Evolutionary conservation across 2,797 vertebrate species (phyloP), one percentile per base, ranked within the genome.

Genomic region (Rhadinocentrus ornatus): DNA sequence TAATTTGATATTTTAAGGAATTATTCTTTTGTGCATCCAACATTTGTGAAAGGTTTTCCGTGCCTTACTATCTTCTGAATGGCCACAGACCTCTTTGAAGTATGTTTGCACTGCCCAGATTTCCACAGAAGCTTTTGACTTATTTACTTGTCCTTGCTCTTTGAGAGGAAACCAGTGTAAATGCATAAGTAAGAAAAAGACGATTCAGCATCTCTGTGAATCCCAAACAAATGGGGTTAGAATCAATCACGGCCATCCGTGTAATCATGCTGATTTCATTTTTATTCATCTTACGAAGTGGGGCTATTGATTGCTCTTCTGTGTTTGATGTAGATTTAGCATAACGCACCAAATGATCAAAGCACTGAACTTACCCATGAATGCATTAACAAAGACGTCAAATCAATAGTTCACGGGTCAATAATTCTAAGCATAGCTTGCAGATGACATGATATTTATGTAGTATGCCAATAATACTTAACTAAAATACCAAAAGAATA

Each of bases 321-420:
- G 78, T 80, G 87, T 91, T 89, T 90, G 83, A 90, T 90, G 86
- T 88, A 88, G 89, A 90, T 90, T 91, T 85, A 86, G 78, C 78
- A 87, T 76, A 88, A 81, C 57, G 66, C 59, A 73, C 81, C 66
- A 60, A 83, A 75, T 86, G 89, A 93, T 93, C 91, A 93, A 92
- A 92, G 92, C 55, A 2, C 71, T 57, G 60, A 87, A 88, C 87
- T 90, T 87, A 74, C 73, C 77, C 75, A 78, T 82, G 88, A 93
- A 91, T 88, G 82, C 86, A 88, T 77, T 82, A 91, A 91, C 90
- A 90, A 89, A 91, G 88, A 91, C 80, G 83, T 71, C 75, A 82
- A 86, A 93, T 94, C 92, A 86, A 93, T 94, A 89, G 34, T 69
- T 77, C 81, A 75, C 78, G 22, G 85, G 84, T 93, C 89, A 89